Percentiles rank a stretch among this genome's conserved stretches.
Evolutionary conservation across 2,113 vertebrate species (phyloP).

Genomic region (Semicossyphus pulcher): DNA sequence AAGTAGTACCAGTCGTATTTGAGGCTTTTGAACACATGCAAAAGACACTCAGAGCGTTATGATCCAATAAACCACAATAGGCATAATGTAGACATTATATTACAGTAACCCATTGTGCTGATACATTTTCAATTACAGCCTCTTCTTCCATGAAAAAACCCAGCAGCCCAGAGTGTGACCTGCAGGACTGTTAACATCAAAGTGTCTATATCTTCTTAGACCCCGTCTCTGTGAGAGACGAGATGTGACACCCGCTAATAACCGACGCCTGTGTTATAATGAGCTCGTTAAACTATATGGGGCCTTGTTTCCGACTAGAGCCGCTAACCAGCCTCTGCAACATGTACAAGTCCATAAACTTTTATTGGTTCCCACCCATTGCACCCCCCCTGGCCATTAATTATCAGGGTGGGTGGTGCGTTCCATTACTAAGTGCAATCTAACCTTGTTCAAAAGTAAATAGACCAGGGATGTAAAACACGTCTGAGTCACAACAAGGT

Average conservation of each 20-base stretch:
- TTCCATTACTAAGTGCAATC: slow-evolving; percentile 73
- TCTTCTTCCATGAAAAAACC: slow-evolving; percentile 29
- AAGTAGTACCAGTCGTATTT: neutral
- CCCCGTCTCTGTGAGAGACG: slow-evolving; percentile 17
- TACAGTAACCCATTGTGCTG: neutral
- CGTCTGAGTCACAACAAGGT: slow-evolving; percentile 12
- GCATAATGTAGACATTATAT: slow-evolving; percentile 8
- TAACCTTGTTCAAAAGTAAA: slow-evolving; percentile 69
- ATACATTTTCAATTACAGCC: slow-evolving; percentile 6
- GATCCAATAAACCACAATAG: slow-evolving; percentile 19
- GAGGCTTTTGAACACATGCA: neutral
- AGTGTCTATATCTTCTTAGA: slow-evolving; percentile 18
- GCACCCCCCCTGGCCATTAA: slow-evolving; percentile 72
- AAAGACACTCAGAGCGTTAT: slow-evolving; percentile 2
- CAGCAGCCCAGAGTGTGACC: slow-evolving; percentile 28
- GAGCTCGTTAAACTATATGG: slow-evolving; percentile 80
- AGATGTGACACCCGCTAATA: slow-evolving; percentile 52
- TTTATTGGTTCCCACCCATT: slow-evolving; percentile 79
- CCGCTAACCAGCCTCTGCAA: slow-evolving; percentile 73
- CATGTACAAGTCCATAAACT: slow-evolving; percentile 81
- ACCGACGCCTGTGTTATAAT: slow-evolving; percentile 70
- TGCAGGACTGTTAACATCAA: slow-evolving; percentile 18
- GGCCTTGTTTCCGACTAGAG: slow-evolving; percentile 78
- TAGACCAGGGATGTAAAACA: slow-evolving; percentile 49
- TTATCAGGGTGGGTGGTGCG: slow-evolving; percentile 66